Base-by-base conservation (phyloP, 2,888 invertebrate genomes). In the Ophonus ardosiacus region DNA sequence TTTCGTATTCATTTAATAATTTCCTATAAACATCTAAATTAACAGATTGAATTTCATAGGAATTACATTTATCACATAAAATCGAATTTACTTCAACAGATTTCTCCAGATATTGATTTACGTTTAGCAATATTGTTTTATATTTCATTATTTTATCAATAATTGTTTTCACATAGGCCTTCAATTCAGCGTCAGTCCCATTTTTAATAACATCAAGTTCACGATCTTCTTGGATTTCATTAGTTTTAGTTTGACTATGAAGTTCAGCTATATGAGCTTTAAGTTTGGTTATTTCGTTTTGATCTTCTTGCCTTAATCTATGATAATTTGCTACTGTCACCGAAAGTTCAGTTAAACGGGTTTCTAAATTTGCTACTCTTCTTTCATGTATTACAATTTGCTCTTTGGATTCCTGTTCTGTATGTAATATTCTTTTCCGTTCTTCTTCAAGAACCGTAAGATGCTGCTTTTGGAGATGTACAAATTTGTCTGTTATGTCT, bases 291-390 rank as follows among this genome's bases (percentile, higher is more conserved):
- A 97, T 97, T 15, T 94, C 93, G 82, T 93, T 93, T 89, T 95
- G 95, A 91, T 97, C 97, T 86, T 94, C 93, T 80, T 95, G 93
- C 1, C 96, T 91, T 7, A 95, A 90, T 84, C 95, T 92, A 89
- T 97, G 97, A 88, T 97, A 96, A 86, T 93, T 94, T 0, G 97
- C 97, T 2, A 97, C 94, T 0, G 95, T 95, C 83, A 94, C 94
- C 0, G 97, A 97, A 38, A 97, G 91, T 89, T 97, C 97, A 0
- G 97, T 96, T 17, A 97, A 90, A 86, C 94, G 93, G 3, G 94
- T 93, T 90, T 97, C 97, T 79, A 97, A 92, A 76, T 94, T 93
- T 0, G 95, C 95, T 0, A 97, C 96, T 86, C 97, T 92, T 84
- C 95, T 94, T 89, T 97, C 97, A 87, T 96, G 96, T 1, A 94